These are phyloP conservation scores for Parnassius apollo DNA, from an alignment of 2,888 invertebrate genomes.

Conservation along the genomic window DNA sequence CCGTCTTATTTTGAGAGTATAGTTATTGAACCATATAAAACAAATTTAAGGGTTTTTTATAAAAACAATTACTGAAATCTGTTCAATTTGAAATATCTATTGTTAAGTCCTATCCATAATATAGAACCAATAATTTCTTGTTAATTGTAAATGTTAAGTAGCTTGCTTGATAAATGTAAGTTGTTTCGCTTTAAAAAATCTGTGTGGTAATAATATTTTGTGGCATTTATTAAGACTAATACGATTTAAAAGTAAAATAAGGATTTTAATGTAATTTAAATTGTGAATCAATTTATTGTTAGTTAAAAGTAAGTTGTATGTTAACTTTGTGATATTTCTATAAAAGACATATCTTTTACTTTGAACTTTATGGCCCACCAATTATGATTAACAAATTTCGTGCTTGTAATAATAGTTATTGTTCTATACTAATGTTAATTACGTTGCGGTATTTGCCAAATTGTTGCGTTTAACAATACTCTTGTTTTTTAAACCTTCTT, in stretches of 20 bases:
- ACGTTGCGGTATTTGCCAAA: neutral
- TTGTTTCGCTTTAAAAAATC: no score
- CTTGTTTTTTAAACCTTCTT: neutral
- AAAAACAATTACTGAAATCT: no score
- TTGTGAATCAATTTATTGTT: neutral
- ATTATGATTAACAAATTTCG: constrained; percentile 12
- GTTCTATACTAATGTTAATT: neutral
- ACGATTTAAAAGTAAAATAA: neutral
- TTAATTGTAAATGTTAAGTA: neutral
- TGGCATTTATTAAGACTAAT: neutral
- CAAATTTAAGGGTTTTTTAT: no score
- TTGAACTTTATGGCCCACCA: constrained; percentile 9
- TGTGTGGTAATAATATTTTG: neutral
- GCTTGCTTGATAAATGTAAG: no score
- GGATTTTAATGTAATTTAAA: neutral
- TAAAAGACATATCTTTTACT: constrained; percentile 15
- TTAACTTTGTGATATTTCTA: constrained; percentile 7
- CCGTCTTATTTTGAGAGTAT: no score
- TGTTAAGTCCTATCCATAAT: no score
- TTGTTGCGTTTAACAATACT: neutral
- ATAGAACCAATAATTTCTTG: neutral
- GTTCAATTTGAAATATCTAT: no score
- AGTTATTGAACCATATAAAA: no score
- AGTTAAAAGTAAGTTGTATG: neutral
- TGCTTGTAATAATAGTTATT: neutral